These are phyloP conservation scores for Parthenolecanium corni DNA, from an alignment of 2,888 invertebrate species.

Conservation along the genomic window DNA sequence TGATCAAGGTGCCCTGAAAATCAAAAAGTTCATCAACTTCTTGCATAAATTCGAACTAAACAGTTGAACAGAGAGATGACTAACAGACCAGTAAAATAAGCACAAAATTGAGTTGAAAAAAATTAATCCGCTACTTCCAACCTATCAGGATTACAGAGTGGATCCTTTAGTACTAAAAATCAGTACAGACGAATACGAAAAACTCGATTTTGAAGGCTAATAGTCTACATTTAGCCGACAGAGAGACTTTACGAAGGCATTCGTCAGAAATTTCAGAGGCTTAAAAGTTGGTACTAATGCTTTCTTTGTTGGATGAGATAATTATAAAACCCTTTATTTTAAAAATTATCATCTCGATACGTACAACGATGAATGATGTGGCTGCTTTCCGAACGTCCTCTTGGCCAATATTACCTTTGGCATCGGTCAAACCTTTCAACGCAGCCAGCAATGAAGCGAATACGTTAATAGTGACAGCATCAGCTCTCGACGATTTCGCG, in stretches of 20 bases:
- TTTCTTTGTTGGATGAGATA: no score
- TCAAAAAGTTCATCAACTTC: background rate
- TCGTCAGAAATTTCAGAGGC: no score
- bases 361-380: conserved; percentile 64
- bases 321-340: no score
- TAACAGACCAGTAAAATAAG: background rate
- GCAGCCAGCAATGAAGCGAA: conserved; percentile 86
- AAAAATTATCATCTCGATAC: no score
- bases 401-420: conserved; percentile 72
- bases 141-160: no score
- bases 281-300: no score
- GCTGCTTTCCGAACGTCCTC: conserved; percentile 81
- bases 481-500: conserved; percentile 83
- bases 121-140: no score
- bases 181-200: no score
- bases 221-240: no score
- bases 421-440: conserved; percentile 73
- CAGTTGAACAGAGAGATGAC: background rate
- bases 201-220: no score
- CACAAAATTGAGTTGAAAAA: background rate
- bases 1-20: conserved; percentile 54
- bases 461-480: conserved; percentile 92
- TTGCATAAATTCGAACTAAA: background rate
- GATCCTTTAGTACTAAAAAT: no score
- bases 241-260: no score